Evolutionary conservation across 2,888 invertebrate genomes (phyloP).

Genomic region (Polydrusus pterygomalis): DNA sequence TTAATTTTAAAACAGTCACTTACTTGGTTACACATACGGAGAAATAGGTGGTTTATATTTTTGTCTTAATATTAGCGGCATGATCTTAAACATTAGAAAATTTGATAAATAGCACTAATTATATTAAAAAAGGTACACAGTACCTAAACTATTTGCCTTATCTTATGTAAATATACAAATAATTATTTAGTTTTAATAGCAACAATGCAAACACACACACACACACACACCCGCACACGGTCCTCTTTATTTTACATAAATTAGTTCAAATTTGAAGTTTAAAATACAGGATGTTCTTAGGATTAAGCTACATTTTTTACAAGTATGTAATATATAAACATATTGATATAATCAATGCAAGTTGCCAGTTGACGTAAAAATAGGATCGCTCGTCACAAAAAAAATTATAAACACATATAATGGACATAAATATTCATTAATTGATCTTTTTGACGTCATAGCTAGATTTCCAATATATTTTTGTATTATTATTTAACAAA

Average conservation of each 20-base stretch:
- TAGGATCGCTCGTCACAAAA: no score
- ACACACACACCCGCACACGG: no score
- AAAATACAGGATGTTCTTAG: neutral
- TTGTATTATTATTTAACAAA: no score
- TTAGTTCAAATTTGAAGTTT: conserved; percentile 7
- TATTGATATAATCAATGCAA: no score
- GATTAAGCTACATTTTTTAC: neutral
- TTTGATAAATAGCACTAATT: conserved; percentile 31
- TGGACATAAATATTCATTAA: no score
- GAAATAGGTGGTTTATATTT: conserved; percentile 22
- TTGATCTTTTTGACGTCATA: no score
- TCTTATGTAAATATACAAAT: conserved; percentile 29
- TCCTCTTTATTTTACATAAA: conserved; percentile 3
- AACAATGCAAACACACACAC: conserved; percentile 27
- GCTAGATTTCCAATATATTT: no score
- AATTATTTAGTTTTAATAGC: conserved; percentile 19
- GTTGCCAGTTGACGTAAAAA: no score
- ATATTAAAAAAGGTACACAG: conserved; percentile 37
- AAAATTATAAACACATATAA: no score
- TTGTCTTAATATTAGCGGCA: conserved; percentile 34
- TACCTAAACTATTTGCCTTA: conserved; percentile 36
- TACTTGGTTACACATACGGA: conserved; percentile 24
- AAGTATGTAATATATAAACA: no score
- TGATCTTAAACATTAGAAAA: conserved; percentile 34
- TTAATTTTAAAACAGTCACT: conserved; percentile 36